Base-by-base conservation (phyloP, 2,888 invertebrate genomes). In the Catonia carolina region DNA sequence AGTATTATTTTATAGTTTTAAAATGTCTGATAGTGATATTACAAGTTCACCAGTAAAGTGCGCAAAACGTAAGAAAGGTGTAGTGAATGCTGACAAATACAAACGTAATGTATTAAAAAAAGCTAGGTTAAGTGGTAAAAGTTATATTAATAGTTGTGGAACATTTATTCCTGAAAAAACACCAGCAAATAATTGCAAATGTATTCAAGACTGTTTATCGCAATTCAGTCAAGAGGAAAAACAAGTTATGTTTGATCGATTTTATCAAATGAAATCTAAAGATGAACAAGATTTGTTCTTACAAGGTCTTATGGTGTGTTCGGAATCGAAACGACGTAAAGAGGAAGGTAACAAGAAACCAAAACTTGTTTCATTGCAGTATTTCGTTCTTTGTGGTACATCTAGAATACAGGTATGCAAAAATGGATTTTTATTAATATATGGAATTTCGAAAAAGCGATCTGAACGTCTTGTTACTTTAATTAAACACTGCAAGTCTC, bases 301-400 rank as follows among this genome's bases (percentile, higher is more conserved):
- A 7, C 54, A 54, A 42, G 12, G 42, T 37, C 42, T 54, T 12
- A 47, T 54, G 47, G 45, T 45, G 31, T 54, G 18, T 17, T 17
- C n/a, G 42, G 54, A 42, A 18, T 22, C 18, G 14, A 39, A 47
- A 31, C 45, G 12, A 54, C 39, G 27, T 17, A 14, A 45, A 23
- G 15, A 7, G 7, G 35, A 31, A n/a, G 17, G 5, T 18, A 39
- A 54, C 12, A 15, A 14, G 15, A 47, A 54, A 48, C 22, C 36
- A 10, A 54, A 48, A 12, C 18, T 15, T 5, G 39, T 54, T 15
- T 41, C n/a, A 31, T 37, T 49, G 2, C 37, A 49, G 1, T 55
- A 49, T 36, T n/a, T 35, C 36, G 31, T 54, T 20, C 12, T 18
- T 12, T 37, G n/a, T 14, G 33, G 20, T 20, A 23, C 23, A 2